phyloP scores from a whole-genome alignment of 2,888 invertebrate genomes.

The Cheilosia impressa region DNA sequence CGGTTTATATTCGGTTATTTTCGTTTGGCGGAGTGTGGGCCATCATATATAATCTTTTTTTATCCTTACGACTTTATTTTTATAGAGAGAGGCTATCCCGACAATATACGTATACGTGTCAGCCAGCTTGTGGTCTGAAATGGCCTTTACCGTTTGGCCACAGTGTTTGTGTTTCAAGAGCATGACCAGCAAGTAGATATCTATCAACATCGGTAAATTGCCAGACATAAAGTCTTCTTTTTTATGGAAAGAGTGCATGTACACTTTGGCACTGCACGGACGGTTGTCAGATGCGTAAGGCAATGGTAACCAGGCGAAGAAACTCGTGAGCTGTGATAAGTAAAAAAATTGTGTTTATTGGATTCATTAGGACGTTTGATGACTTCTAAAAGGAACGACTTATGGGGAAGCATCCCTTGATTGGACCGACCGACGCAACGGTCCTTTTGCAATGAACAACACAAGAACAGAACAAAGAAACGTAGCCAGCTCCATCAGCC shows the following conservation, averaged over 20 bases:
- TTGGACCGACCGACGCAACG: background rate
- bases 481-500: background rate
- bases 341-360: conserved; percentile 36
- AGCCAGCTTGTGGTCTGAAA: background rate
- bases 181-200: conserved; percentile 18
- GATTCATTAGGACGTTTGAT: conserved; percentile 45
- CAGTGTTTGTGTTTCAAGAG: conserved; percentile 33
- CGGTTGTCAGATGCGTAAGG: background rate
- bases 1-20: conserved; percentile 61
- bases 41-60: conserved; percentile 10
- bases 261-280: background rate
- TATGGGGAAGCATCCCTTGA: background rate
- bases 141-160: conserved; percentile 10
- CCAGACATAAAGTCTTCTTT: conserved; percentile 22
- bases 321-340: background rate
- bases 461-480: background rate
- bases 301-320: background rate
- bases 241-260: too few species aligned
- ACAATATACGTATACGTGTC: background rate
- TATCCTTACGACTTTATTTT: conserved; percentile 38
- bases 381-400: conserved; percentile 1
- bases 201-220: conserved; percentile 18
- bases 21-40: conserved; percentile 9
- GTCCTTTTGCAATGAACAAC: background rate
- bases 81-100: conserved; percentile 6